These are phyloP conservation scores for Chrysemys picta DNA, from an alignment of 2,113 vertebrate genomes.

Conservation along the genomic window DNA sequence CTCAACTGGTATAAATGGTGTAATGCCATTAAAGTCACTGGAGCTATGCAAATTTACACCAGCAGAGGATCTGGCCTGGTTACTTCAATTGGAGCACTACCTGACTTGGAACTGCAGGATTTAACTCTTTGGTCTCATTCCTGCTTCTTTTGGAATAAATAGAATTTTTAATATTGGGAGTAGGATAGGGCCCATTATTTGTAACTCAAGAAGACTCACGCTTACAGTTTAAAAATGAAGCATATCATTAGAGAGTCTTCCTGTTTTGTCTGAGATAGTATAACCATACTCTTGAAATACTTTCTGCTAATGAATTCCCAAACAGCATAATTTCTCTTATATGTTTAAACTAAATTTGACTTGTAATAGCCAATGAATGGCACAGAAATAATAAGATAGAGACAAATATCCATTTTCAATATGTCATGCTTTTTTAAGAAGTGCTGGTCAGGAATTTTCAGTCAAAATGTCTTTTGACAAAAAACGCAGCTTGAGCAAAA, in stretches of 20 bases:
- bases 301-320: neutral
- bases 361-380: conserved; percentile 56
- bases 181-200: neutral
- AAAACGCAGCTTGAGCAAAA: neutral
- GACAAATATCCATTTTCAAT: conserved; percentile 52
- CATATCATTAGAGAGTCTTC: neutral
- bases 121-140: neutral
- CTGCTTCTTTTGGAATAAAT: neutral
- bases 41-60: neutral
- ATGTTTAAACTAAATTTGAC: conserved; percentile 6
- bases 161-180: neutral
- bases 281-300: neutral
- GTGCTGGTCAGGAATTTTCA: conserved; percentile 1
- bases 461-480: neutral
- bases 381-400: conserved; percentile 28
- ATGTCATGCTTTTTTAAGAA: neutral
- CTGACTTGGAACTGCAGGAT: neutral
- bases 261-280: conserved; percentile 4
- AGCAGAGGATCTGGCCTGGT: neutral
- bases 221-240: conserved; percentile 3
- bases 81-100: neutral
- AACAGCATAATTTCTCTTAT: conserved; percentile 29
- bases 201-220: neutral
- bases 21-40: neutral
- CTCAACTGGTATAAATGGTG: neutral